Conservation (phyloP, 2,888 invertebrate genomes). For the Caenorhabditis macrosperma region DNA sequence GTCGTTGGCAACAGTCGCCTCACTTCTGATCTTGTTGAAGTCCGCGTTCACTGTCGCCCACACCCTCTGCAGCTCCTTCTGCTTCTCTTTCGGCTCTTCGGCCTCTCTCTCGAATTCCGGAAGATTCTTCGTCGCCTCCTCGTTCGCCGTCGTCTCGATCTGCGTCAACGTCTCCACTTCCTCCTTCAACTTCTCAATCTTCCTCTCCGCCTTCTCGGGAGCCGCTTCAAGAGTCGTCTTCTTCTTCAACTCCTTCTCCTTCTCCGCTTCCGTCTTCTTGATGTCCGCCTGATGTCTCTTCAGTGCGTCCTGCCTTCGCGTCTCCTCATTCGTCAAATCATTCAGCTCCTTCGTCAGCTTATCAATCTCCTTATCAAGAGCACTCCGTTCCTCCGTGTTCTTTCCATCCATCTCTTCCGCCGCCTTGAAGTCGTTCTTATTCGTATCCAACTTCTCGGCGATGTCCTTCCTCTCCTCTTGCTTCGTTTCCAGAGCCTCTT, state of each 20-base stretch:
- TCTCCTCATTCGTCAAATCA: slow-evolving; percentile 42
- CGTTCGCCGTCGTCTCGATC: slow-evolving; percentile 26
- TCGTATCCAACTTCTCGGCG: slow-evolving; percentile 13
- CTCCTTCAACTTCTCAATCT: slow-evolving; percentile 59
- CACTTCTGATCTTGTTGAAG: slow-evolving; percentile 40
- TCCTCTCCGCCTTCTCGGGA: slow-evolving; percentile 66
- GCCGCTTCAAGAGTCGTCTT: slow-evolving; percentile 39
- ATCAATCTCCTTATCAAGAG: slow-evolving; percentile 55
- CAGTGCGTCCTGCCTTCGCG: slow-evolving; percentile 61
- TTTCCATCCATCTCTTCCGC: slow-evolving; percentile 46
- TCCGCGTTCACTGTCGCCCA: slow-evolving; percentile 46
- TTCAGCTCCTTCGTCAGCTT: slow-evolving; percentile 55
- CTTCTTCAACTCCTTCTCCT: slow-evolving; percentile 79
- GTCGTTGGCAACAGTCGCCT: slow-evolving; percentile 27
- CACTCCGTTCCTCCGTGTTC: slow-evolving; percentile 23
- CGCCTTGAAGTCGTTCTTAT: background rate
- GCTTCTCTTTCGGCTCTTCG: slow-evolving; percentile 20
- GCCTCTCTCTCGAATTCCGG: slow-evolving; percentile 25
- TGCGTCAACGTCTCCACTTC: slow-evolving; percentile 83
- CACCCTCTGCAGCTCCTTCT: slow-evolving; percentile 29
- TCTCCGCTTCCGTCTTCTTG: slow-evolving; percentile 23
- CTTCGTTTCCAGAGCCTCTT: slow-evolving; percentile 28
- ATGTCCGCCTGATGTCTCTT: slow-evolving; percentile 66
- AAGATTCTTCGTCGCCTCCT: slow-evolving; percentile 44
- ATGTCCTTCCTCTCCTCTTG: slow-evolving; percentile 20